A percentile compares a stretch with the other conserved stretches of the same genome.
phyloP scores from a whole-genome alignment of 1,140 invertebrate species.

The Varroa destructor region DNA sequence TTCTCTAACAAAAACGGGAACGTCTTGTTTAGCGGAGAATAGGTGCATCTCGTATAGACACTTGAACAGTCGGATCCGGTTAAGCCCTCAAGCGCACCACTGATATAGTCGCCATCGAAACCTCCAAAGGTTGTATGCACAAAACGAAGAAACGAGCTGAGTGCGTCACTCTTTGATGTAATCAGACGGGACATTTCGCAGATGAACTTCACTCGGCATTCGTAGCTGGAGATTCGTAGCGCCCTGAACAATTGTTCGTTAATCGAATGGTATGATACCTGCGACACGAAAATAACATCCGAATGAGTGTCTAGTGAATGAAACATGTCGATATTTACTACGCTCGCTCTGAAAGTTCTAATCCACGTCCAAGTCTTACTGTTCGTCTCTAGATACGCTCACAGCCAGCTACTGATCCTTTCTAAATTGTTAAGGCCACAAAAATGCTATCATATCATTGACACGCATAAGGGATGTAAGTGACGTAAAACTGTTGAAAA shows the following conservation, averaged over 20 bases:
- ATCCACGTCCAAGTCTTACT: no score
- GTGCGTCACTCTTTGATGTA: not conserved
- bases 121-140: not conserved
- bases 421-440: no score
- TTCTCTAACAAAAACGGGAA: slow-evolving; percentile 6
- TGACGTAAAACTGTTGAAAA: no score
- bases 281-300: no score
- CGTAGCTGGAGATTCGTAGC: not conserved
- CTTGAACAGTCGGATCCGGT: not conserved
- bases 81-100: not conserved
- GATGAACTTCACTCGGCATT: slow-evolving; percentile 9
- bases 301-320: no score
- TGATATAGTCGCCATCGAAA: not conserved
- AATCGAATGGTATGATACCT: not conserved
- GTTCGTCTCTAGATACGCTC: no score
- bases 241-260: not conserved
- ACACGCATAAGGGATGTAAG: no score
- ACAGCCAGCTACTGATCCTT: no score
- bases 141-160: not conserved
- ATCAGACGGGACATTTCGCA: slow-evolving; percentile 10
- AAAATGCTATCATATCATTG: no score
- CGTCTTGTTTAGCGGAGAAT: slow-evolving; percentile 12
- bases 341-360: no score
- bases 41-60: not conserved
- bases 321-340: no score